Evolutionary conservation across 2,113 vertebrate species (phyloP), one percentile per base, ranked within the genome.

Genomic region (Capricornis sumatraensis): DNA sequence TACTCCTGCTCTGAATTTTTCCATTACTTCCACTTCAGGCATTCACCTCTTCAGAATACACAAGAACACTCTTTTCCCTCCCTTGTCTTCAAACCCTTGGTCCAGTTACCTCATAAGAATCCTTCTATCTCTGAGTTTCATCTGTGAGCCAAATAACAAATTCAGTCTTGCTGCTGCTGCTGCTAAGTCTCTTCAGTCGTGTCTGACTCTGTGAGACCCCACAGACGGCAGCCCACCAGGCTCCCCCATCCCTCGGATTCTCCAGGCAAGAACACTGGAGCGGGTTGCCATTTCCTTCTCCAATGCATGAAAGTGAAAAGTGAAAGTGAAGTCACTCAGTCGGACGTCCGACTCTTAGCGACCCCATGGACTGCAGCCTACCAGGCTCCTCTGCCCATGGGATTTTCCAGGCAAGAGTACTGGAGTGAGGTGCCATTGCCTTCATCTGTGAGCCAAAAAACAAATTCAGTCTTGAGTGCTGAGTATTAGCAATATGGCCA

Each of bases 31-130:
- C 43, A 67, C n/a, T 19, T 25, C 25, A 50, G 91, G 43, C 13
- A 92, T 58, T n/a, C 84, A 33, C 19, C 27, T 76, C 71, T 36
- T 96, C 83, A 88, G 71, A 78, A 64, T 82, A 94, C 25, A 87
- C 15, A 67, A 40, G 12, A 86, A 87, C 5, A 3, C 23, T 81
- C 19, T 74, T 93, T 91, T 83, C 81, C 84, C 45, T 81, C 23
- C 55, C 19, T 15, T 76, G 40, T 92, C 47, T 94, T 93, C 71
- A 16, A 89, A 94, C n/a, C 57, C 79, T 81, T 53, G 50, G 21
- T 25, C 36, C 58, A 64, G 23, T 74, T 57, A 76, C 64, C 36
- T 71, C 45, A 85, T 62, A 64, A 92, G 45, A 79, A 50, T 95
- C 43, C 50, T 87, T 92, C 45, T 74, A 9, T 58, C 17, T 94